Evolutionary conservation across 1,140 invertebrate genomes (phyloP), one percentile per base, ranked within the genome.

Genomic region (Drosophila nigromelanica): DNA sequence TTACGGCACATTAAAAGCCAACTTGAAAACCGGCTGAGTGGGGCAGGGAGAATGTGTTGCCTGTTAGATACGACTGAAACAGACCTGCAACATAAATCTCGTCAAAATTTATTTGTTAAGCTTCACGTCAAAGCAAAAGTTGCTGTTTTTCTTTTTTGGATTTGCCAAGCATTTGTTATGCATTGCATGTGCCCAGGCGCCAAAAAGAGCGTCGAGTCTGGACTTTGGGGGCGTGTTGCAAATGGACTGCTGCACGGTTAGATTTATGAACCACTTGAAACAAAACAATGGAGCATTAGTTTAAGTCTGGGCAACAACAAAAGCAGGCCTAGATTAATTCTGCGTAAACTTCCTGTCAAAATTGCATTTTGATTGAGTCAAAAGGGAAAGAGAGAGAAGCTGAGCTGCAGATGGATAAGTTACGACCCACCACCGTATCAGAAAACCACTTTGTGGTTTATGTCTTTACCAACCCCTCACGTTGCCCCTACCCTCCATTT

Each of bases 21-120:
- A 77, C 45, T 72, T 61, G 40, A 80, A 72, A 80, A 59, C 61
- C 62, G 50, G 67, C 51, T 62, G 15, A 56, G 54, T 51, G n/a
- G 64, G 50, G 37, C 24, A 54, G 15, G 14, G n/a, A 18, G 54
- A 56, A 48, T 47, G 70, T 40, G 15, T 60, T 12, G 50, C 33
- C 50, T 35, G 30, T 47, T 64, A 56, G 60, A 70, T 37, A 15
- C 42, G 37, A 78, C 58, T 73, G 56, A 42, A 47, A 61, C 58
- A 15, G 56, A 73, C 42, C 64, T 62, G 67, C 37, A 56, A 71
- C 81, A 87, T 86, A 85, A 85, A 85, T 85, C 81, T 87, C 78
- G 15, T 62, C 66, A 75, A 63, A 85, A 85, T 85, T 87, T 85
- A 85, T 85, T 81, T 81, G 78, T 76, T 78, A 76, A 76, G 76